phyloP scores from a whole-genome alignment of 2,113 vertebrate genomes.

The Isurus oxyrinchus region DNA sequence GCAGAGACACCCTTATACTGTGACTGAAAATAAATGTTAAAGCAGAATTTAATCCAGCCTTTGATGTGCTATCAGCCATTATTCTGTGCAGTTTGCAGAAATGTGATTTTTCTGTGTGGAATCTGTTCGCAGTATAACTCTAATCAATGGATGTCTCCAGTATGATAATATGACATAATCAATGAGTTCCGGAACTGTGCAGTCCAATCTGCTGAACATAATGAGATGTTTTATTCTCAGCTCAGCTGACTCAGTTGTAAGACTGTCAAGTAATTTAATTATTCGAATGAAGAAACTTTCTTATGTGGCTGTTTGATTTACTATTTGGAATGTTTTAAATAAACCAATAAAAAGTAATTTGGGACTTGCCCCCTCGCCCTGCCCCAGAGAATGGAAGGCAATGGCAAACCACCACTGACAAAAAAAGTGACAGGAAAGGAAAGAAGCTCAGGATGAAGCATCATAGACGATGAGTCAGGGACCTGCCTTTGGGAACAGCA shows the following conservation, averaged over 20 bases:
- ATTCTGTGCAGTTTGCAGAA: conserved; percentile 13
- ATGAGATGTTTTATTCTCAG: background rate
- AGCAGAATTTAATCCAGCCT: background rate
- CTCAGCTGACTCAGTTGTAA: background rate
- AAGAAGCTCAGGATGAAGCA: background rate
- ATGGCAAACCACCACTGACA: background rate
- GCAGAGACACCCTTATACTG: background rate
- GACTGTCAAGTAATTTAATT: background rate
- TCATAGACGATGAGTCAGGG: background rate
- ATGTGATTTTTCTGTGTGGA: conserved; percentile 7
- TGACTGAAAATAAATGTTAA: background rate
- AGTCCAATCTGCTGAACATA: background rate
- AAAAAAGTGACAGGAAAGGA: background rate
- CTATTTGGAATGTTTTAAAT: background rate
- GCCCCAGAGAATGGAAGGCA: background rate
- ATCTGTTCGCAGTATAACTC: background rate
- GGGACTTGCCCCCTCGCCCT: background rate
- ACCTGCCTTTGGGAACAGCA: background rate
- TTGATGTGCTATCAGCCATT: background rate
- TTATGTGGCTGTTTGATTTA: background rate
- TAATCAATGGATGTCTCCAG: conserved; percentile 4
- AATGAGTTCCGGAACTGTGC: background rate
- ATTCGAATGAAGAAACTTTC: background rate
- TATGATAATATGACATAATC: conserved; percentile 12
- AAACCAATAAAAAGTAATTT: background rate